A percentile compares a stretch with the other conserved stretches of the same genome.
Evolutionary conservation across 1,140 invertebrate species (phyloP).

Genomic region (Thaumetopoea pityocampa): DNA sequence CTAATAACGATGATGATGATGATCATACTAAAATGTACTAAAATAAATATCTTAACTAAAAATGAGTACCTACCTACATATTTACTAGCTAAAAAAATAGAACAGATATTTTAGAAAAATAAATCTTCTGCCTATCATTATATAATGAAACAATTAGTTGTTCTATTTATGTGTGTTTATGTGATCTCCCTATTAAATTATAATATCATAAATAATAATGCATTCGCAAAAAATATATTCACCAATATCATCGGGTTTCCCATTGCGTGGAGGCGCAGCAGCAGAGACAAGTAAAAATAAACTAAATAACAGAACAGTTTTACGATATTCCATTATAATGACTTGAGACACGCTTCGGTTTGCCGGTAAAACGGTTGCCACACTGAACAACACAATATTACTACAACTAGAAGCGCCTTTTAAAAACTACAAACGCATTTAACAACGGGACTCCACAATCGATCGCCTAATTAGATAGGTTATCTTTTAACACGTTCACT

Average conservation of each 20-base stretch:
- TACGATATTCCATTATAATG: slow-evolving; percentile 2
- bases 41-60: no score
- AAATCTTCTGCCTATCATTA: no score
- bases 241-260: slow-evolving; percentile 1
- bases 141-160: no score
- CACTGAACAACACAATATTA: slow-evolving; percentile 7
- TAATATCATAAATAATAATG: no score
- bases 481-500: slow-evolving; percentile 27
- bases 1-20: no score
- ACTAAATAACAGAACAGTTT: neutral
- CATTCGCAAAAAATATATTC: slow-evolving; percentile 1
- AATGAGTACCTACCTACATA: no score
- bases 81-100: no score
- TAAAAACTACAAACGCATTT: slow-evolving; percentile 20
- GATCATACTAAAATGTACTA: no score
- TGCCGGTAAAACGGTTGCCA: neutral
- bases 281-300: neutral
- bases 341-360: neutral
- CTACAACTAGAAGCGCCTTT: slow-evolving; percentile 21
- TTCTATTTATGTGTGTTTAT: no score
- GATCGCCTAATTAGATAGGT: slow-evolving; percentile 57
- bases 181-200: no score
- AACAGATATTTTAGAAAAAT: no score
- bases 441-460: slow-evolving; percentile 34
- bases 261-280: slow-evolving; percentile 3